These are phyloP conservation scores for Geotrypetes seraphini DNA, from an alignment of 2,797 vertebrate genomes.

Conservation along the genomic window DNA sequence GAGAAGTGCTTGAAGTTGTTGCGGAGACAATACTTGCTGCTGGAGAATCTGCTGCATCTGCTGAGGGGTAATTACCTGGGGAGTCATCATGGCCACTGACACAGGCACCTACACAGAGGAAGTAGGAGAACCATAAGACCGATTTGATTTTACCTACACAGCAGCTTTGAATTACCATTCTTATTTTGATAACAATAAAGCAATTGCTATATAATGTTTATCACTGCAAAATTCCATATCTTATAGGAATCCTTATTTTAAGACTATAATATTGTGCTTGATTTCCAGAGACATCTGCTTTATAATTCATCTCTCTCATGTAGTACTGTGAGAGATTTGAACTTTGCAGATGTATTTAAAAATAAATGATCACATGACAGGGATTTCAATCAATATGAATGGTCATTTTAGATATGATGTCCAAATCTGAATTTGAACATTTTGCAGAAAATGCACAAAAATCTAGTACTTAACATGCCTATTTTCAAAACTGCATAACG, in stretches of 20 bases:
- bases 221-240: slow-evolving; percentile 17
- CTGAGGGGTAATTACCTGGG: slow-evolving; percentile 98
- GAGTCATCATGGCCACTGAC: slow-evolving; percentile 99
- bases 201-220: slow-evolving; percentile 24
- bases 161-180: slow-evolving; percentile 3
- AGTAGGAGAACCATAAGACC: slow-evolving; percentile 15
- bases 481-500: no score
- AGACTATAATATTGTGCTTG: slow-evolving; percentile 13
- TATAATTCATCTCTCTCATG: slow-evolving; percentile 15
- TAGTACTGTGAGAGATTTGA: slow-evolving; percentile 20
- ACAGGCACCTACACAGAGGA: slow-evolving; percentile 79
- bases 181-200: slow-evolving; percentile 14
- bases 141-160: background rate
- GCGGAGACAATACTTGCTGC: slow-evolving; percentile 96
- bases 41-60: slow-evolving; percentile 99
- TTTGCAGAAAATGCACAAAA: no score
- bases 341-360: slow-evolving; percentile 30
- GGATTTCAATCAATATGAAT: no score
- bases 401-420: no score
- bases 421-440: no score
- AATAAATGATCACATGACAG: slow-evolving; percentile 30
- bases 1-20: slow-evolving; percentile 95
- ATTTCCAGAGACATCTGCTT: slow-evolving; percentile 32
- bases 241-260: slow-evolving; percentile 27
- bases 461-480: no score